These are phyloP conservation scores for Hypena proboscidalis DNA, from an alignment of 2,888 invertebrate genomes.

Conservation along the genomic window DNA sequence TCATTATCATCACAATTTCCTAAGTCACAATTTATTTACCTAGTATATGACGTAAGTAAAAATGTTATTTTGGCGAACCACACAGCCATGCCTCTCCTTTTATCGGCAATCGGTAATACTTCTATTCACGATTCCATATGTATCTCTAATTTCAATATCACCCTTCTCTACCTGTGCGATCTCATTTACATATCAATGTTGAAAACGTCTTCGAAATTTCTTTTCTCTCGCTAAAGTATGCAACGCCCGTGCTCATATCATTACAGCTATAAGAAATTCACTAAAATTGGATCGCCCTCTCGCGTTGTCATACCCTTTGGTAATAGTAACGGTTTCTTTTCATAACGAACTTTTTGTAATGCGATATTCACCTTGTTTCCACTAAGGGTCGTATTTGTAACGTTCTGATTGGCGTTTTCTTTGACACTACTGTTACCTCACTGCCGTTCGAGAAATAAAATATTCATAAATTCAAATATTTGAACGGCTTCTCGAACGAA, in stretches of 20 bases:
- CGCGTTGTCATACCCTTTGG: conserved; percentile 79
- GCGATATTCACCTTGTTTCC: conserved; percentile 80
- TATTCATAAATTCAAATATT: conserved; percentile 31
- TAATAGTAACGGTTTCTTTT: conserved; percentile 83
- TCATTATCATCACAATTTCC: background rate
- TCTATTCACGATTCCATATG: conserved; percentile 70
- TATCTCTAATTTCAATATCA: conserved; percentile 84
- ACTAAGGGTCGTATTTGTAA: conserved; percentile 77
- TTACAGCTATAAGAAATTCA: conserved; percentile 75
- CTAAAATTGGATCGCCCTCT: conserved; percentile 82
- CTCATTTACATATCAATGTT: conserved; percentile 84
- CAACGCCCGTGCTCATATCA: conserved; percentile 83
- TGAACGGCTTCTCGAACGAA: conserved; percentile 22
- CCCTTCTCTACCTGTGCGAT: conserved; percentile 78
- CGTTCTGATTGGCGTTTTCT: conserved; percentile 69
- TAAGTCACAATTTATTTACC: too few relatives aligned
- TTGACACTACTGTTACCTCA: conserved; percentile 67
- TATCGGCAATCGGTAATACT: conserved; percentile 63
- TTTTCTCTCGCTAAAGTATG: conserved; percentile 80
- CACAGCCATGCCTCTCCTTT: conserved; percentile 43
- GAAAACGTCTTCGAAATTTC: conserved; percentile 77
- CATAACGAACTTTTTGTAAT: conserved; percentile 84
- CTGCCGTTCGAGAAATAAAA: conserved; percentile 17
- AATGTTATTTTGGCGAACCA: conserved; percentile 48
- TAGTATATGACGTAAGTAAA: conserved; percentile 33